Conservation (phyloP, 2,113 vertebrate species). For the Silurus meridionalis region DNA sequence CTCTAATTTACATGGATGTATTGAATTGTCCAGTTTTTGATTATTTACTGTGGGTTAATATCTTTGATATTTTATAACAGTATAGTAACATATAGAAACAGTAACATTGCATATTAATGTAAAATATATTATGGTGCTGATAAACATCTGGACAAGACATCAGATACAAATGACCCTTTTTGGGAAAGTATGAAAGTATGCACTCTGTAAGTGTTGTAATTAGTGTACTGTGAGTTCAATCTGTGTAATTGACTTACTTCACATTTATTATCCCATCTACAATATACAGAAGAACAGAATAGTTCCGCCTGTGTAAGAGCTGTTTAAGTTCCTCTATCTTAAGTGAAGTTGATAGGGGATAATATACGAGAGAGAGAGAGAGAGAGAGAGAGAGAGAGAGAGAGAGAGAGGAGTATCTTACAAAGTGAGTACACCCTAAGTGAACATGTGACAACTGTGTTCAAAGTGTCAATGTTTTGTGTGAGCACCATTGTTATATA, state of each 20-base stretch:
- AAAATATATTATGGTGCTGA: not conserved
- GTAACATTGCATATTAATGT: not conserved
- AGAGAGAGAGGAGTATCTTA: no score
- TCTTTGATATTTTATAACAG: not conserved
- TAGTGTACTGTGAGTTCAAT: not conserved
- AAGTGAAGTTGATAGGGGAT: not conserved
- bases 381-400: no score
- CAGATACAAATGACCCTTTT: not conserved
- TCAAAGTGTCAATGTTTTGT: no score
- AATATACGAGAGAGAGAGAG: no score
- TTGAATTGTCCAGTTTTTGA: not conserved
- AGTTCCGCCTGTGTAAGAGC: not conserved
- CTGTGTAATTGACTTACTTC: not conserved
- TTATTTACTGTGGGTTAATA: not conserved
- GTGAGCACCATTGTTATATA: no score
- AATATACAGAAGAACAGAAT: not conserved
- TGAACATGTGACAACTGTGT: no score
- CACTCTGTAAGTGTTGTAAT: not conserved
- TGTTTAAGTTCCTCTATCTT: not conserved
- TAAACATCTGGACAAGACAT: not conserved
- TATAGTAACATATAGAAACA: no score
- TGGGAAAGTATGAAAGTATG: not conserved
- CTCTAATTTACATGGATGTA: not conserved
- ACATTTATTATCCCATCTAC: not conserved
- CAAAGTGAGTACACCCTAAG: no score